Percentiles rank a stretch among this genome's conserved stretches.
Evolutionary conservation across 53 echinoderm and acorn worm genomes (phyloP).

Genomic region (Actinopyga echinites): DNA sequence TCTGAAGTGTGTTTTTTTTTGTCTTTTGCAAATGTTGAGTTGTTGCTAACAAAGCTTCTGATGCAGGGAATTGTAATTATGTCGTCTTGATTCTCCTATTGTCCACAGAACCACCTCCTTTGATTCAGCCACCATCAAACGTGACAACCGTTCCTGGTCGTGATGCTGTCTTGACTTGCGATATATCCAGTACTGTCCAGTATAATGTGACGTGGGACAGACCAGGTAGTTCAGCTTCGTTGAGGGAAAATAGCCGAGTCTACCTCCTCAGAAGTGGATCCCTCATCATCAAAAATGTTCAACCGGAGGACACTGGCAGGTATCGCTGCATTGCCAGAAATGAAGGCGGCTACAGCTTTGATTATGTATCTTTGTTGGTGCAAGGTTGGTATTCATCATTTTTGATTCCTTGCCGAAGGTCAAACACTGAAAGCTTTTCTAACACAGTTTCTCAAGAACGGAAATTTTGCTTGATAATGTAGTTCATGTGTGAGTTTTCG

Average conservation of each 20-base stretch:
- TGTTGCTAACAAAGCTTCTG: no score
- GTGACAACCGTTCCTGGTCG: constrained; percentile 76
- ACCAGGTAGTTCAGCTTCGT: constrained; percentile 64
- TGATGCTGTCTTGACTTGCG: constrained; percentile 75
- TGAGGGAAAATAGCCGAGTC: constrained; percentile 77
- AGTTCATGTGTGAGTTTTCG: no score
- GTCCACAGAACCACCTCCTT: constrained; percentile 80
- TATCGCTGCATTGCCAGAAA: constrained; percentile 81
- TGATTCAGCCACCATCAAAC: constrained; percentile 59
- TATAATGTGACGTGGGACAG: constrained; percentile 95
- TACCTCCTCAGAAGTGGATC: constrained; percentile 70
- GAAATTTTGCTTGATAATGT: no score
- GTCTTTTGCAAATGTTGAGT: no score
- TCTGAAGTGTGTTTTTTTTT: no score
- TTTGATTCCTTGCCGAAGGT: no score
- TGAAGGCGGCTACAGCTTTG: constrained; percentile 75
- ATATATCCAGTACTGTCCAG: constrained; percentile 70
- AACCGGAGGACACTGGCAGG: constrained; percentile 64
- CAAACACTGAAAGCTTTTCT: no score
- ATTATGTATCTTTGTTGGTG: constrained; percentile 70
- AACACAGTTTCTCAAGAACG: no score
- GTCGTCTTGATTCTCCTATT: no score
- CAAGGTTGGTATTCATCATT: constrained; percentile 61
- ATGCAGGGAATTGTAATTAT: no score
- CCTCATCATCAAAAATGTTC: constrained; percentile 59